These are phyloP conservation scores for Oreortyx pictus DNA, from an alignment of 2,797 vertebrate genomes.

Conservation along the genomic window DNA sequence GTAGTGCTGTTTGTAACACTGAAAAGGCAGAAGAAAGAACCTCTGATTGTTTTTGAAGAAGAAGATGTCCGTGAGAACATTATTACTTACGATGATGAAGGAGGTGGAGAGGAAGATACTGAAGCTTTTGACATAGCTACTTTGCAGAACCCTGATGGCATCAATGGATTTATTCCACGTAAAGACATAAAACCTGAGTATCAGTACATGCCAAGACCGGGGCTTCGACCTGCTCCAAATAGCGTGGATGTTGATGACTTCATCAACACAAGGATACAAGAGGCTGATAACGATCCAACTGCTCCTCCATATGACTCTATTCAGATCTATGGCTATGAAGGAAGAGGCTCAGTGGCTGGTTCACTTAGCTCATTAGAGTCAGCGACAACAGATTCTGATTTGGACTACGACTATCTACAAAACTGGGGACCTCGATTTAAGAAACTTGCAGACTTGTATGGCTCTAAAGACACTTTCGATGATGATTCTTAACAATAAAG, in stretches of 20 bases:
- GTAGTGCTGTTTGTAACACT: constrained; percentile 95
- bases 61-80: constrained; percentile 98
- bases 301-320: constrained; percentile 98
- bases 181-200: constrained; percentile 98
- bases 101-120: constrained; percentile 96
- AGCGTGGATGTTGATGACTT: constrained; percentile 97
- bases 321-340: constrained; percentile 98
- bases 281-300: constrained; percentile 94
- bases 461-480: constrained; percentile 96
- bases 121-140: constrained; percentile 98
- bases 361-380: constrained; percentile 97
- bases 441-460: constrained; percentile 98
- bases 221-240: constrained; percentile 86
- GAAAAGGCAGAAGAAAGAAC: constrained; percentile 96
- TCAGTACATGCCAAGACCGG: constrained; percentile 89
- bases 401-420: constrained; percentile 99
- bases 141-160: constrained; percentile 95
- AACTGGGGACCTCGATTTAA: constrained; percentile 99
- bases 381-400: constrained; percentile 96
- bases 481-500: constrained; percentile 94
- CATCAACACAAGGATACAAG: constrained; percentile 93
- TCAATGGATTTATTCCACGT: constrained; percentile 94
- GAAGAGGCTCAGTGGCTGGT: constrained; percentile 93
- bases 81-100: constrained; percentile 97
- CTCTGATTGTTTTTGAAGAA: constrained; percentile 95